Conservation (phyloP, 2,113 vertebrate genomes). For the Theristicus caerulescens region DNA sequence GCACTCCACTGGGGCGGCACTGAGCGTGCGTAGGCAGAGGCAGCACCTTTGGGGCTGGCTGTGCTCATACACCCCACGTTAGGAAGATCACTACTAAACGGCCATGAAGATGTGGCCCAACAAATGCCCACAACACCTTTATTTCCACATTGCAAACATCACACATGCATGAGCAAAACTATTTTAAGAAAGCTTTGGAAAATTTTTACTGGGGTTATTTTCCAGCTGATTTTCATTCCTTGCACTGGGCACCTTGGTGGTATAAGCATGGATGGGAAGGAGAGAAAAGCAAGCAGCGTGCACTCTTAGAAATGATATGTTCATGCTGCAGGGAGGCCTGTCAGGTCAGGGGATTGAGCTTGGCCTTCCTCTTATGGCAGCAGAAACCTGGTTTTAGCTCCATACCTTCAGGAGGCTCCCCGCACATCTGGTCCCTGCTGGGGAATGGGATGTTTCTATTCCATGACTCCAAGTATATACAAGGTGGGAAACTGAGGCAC, state of each 20-base stretch:
- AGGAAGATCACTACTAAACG: neutral
- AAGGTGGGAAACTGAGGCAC: neutral
- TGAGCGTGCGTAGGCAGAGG: neutral
- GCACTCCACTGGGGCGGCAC: neutral
- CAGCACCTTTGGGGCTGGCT: neutral
- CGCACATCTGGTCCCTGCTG: neutral
- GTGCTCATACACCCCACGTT: fast-evolving
- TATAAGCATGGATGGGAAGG: neutral
- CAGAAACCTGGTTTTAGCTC: neutral
- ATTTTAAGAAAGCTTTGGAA: neutral
- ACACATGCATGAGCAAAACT: neutral
- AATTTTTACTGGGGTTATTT: neutral
- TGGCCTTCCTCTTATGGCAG: neutral
- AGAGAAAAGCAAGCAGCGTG: neutral
- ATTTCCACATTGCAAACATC: neutral
- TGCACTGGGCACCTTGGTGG: too few relatives aligned
- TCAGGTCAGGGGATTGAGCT: neutral
- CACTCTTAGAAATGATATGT: too few relatives aligned
- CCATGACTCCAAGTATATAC: neutral
- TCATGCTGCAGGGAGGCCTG: neutral
- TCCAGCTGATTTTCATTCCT: neutral
- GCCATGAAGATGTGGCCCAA: neutral
- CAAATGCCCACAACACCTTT: neutral
- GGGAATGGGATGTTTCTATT: fast-evolving
- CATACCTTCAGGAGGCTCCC: neutral